phyloP scores from a whole-genome alignment of 2,113 vertebrate species.

The Macroglossus sobrinus region DNA sequence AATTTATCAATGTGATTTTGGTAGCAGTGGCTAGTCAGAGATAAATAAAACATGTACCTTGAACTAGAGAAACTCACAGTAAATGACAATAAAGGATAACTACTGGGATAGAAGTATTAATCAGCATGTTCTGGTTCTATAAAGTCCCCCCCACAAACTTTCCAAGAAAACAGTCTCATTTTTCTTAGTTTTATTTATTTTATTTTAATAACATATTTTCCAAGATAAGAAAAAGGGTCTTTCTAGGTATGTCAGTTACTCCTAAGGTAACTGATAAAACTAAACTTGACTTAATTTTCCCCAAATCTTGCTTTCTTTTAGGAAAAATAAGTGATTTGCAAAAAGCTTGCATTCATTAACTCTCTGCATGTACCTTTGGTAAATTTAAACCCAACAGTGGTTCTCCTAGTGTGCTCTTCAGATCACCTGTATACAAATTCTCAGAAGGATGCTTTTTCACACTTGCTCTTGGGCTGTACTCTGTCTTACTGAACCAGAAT shows the following conservation, averaged over 20 bases:
- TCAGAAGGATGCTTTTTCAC: not conserved
- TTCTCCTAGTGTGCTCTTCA: not conserved
- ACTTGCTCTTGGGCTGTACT: not conserved
- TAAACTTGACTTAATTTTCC: not conserved
- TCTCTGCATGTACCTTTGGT: not conserved
- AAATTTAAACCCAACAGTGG: not conserved
- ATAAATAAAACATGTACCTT: not conserved
- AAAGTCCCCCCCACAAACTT: not conserved
- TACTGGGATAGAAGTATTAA: not conserved
- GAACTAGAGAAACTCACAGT: not conserved
- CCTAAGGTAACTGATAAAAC: not conserved
- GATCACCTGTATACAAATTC: not conserved
- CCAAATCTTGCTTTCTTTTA: not conserved
- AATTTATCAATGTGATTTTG: not conserved
- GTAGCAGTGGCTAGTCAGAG: not conserved
- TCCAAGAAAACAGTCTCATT: not conserved
- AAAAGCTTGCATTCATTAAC: not conserved
- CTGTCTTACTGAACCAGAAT: not conserved
- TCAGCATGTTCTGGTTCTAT: not conserved
- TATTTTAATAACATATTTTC: conserved; percentile 18
- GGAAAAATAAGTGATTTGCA: not conserved
- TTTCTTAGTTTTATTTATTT: not conserved
- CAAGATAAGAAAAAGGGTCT: not conserved
- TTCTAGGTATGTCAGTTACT: not conserved
- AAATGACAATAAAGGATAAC: not conserved